Base-by-base conservation (phyloP, 2,113 vertebrate genomes). In the Trematocara variabile region DNA sequence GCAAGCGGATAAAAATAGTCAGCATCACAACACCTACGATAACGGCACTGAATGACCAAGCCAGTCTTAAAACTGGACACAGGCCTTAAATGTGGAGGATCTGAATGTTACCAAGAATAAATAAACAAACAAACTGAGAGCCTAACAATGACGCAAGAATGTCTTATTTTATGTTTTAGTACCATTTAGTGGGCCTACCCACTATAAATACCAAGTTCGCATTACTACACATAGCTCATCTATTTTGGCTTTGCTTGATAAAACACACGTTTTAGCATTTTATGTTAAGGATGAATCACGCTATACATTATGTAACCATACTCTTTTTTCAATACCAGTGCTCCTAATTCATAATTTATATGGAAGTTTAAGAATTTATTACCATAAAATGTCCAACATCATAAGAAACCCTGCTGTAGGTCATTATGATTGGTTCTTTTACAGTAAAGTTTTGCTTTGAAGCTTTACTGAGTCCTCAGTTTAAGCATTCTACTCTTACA, bases 1-100 rank as follows among this genome's bases (percentile, higher is more conserved):
- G 73, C 89, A 84, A 79, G 16, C 6, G 28, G 83, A 83, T 82
- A 90, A 87, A 92, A 87, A 89, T 88, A 91, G 90, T 84, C 84
- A 63, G 87, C 79, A 86, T 88, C 89, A 79, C 79, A 84, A 90
- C 90, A 89, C 84, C 86, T 86, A 86, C 58, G 2, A 78, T 86
- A 88, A 86, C 30, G 58, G 65, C 81, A 55, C 46, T 11, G 77
- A 81, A 73, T 88, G 82, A 89, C 82, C 82, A 20, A 87, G 84
- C 82, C 85, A 65, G 83, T 88, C 33, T 55, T 48, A 53, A 33
- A 87, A 48, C 39, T 85, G 80, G 70, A 81, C 52, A 55, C 48
- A 46, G 37, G 16, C 41, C 73, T 63, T 33, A 77, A 37, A 63
- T 75, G 8, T 11, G 28, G 13, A 11, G 60, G 63, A 56, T 39